Evolutionary conservation across 2,797 vertebrate species (phyloP).

Genomic region (Botia kubotai): DNA sequence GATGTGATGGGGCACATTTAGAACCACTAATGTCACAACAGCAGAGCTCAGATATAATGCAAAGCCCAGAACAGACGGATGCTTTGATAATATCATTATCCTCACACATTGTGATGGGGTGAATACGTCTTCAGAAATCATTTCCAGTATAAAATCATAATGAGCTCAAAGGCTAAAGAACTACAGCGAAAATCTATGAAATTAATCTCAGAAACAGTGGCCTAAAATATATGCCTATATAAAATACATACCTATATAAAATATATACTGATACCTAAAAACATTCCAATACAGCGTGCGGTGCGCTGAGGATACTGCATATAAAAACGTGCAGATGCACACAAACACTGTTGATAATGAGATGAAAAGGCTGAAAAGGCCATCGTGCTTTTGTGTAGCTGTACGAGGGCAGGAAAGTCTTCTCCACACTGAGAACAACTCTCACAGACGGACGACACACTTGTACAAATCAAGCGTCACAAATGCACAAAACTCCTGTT

Average conservation of each 20-base stretch:
- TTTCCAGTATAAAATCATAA: conserved; percentile 63
- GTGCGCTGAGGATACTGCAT: background rate
- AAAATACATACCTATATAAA: too few relatives aligned
- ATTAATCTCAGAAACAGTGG: conserved; percentile 66
- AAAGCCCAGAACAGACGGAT: conserved; percentile 17
- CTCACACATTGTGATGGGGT: background rate
- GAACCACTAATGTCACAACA: conserved; percentile 25
- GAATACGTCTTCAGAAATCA: background rate
- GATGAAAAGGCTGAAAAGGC: background rate
- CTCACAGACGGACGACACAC: background rate
- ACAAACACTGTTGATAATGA: background rate
- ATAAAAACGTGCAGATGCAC: conserved; percentile 4
- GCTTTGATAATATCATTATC: background rate
- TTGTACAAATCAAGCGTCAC: background rate
- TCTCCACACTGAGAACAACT: background rate
- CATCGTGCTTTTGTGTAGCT: background rate
- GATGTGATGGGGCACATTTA: conserved; percentile 17
- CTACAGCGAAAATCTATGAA: conserved; percentile 68
- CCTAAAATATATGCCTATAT: too few relatives aligned
- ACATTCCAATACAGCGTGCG: background rate
- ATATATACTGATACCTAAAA: background rate
- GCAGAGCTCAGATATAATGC: background rate
- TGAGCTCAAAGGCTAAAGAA: conserved; percentile 61
- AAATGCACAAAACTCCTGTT: background rate
- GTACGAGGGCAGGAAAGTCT: background rate